Conservation (phyloP, 2,797 vertebrate species). For the Pipistrellus pygmaeus region DNA sequence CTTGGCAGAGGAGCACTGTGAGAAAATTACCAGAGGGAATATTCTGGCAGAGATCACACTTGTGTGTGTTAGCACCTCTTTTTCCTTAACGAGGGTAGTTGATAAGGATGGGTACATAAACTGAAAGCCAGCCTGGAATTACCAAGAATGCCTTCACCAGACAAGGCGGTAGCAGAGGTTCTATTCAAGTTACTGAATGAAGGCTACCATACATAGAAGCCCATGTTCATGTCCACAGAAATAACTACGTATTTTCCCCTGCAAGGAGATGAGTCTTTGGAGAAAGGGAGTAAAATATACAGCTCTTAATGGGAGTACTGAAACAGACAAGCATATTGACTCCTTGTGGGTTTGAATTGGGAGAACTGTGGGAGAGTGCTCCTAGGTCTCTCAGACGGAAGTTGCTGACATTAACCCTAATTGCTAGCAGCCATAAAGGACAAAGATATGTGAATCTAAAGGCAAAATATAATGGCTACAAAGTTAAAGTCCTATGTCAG, state of each 20-base stretch:
- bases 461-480: not conserved
- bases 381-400: not conserved
- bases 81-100: slow-evolving; percentile 33
- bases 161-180: not conserved
- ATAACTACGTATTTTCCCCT: not conserved
- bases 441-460: not conserved
- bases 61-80: not conserved
- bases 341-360: no score
- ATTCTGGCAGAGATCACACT: slow-evolving; percentile 10
- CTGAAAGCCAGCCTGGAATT: not conserved
- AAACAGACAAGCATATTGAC: not conserved
- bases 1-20: slow-evolving; percentile 7
- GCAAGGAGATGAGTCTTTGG: not conserved
- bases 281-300: not conserved
- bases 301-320: not conserved
- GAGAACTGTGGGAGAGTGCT: not conserved
- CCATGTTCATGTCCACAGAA: not conserved
- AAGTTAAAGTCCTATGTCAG: not conserved
- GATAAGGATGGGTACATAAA: not conserved
- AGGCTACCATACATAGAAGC: no score
- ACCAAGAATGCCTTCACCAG: not conserved
- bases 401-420: not conserved
- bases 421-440: not conserved
- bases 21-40: slow-evolving; percentile 14
- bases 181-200: not conserved